Evolutionary conservation across 2,888 invertebrate genomes (phyloP).

Genomic region (Oligia fasciuncula): DNA sequence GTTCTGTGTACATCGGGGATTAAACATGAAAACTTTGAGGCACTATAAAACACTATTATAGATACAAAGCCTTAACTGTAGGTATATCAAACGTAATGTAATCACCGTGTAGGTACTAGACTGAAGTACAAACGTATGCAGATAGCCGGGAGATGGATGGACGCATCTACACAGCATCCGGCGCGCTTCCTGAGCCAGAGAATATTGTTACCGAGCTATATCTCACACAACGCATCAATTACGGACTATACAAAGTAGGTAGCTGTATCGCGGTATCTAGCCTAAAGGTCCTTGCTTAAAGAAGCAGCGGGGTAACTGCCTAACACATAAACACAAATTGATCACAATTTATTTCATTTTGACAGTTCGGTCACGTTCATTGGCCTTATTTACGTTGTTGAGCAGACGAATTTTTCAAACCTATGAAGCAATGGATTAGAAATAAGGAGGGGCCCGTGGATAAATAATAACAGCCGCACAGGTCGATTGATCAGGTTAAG

Average conservation of each 20-base stretch:
- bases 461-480: no score
- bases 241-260: neutral
- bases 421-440: no score
- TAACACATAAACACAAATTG: no score
- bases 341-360: no score
- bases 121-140: conserved; percentile 10
- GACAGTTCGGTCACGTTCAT: no score
- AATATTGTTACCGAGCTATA: conserved; percentile 35
- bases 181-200: conserved; percentile 47
- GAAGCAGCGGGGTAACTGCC: no score
- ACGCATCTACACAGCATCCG: conserved; percentile 50
- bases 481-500: no score
- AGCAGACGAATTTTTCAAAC: no score
- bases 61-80: no score
- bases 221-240: conserved; percentile 40
- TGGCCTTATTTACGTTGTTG: no score
- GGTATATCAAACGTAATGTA: conserved; percentile 14
- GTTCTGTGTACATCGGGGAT: neutral
- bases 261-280: neutral
- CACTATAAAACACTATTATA: no score
- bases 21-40: neutral
- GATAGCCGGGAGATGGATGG: conserved; percentile 46
- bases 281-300: neutral
- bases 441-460: no score
- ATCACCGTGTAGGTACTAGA: neutral